Percentiles rank a stretch among this genome's conserved stretches.
Evolutionary conservation across 2,888 invertebrate species (phyloP).

Genomic region (Pristionchus japonicus): DNA sequence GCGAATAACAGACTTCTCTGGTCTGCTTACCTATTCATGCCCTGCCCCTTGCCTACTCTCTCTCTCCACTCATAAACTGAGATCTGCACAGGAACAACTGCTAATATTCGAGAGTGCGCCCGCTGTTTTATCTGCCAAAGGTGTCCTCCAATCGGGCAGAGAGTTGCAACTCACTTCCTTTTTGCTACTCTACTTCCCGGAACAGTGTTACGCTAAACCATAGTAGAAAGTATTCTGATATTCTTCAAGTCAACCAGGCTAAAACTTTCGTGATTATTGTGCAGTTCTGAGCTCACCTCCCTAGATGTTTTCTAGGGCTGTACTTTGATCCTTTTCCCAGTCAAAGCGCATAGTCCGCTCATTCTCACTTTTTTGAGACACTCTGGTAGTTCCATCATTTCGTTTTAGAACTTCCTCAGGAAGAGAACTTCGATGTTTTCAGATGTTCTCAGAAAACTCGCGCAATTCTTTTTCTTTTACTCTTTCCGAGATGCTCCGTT

Average conservation of each 20-base stretch:
- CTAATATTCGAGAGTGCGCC: conserved; percentile 35
- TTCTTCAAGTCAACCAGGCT: background rate
- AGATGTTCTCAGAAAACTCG: no score
- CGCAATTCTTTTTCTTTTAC: no score
- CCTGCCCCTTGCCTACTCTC: background rate
- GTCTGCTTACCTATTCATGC: conserved; percentile 34
- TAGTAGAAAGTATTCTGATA: background rate
- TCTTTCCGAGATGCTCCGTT: background rate
- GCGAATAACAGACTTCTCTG: conserved; percentile 23
- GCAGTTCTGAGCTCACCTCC: background rate
- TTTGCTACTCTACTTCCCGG: background rate
- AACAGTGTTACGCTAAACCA: background rate
- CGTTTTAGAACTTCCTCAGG: no score
- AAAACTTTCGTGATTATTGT: no score
- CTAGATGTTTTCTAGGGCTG: no score
- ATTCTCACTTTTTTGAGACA: no score
- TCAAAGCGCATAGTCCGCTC: no score
- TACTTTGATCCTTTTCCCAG: no score
- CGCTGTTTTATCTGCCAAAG: background rate
- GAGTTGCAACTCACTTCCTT: conserved; percentile 13
- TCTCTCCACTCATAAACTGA: background rate
- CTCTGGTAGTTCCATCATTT: no score
- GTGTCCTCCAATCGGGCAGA: background rate
- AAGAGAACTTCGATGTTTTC: no score
- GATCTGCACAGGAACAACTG: background rate